These are phyloP conservation scores for Poecile atricapillus DNA, from an alignment of 2,113 vertebrate genomes.

Conservation along the genomic window DNA sequence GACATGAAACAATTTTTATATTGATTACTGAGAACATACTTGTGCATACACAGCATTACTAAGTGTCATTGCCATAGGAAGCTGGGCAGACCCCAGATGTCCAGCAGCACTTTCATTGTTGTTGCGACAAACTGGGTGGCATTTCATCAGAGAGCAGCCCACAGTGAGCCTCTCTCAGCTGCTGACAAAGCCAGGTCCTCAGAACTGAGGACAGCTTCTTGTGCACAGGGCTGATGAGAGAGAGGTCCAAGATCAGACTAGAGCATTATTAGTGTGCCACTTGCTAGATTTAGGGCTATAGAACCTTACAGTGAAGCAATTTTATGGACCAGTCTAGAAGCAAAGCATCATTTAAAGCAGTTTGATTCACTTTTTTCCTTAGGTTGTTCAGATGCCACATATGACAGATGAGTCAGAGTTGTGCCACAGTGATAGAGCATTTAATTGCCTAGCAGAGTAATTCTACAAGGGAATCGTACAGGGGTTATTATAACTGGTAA, in stretches of 20 bases:
- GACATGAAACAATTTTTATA: neutral
- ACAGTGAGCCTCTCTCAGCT: neutral
- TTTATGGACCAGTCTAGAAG: neutral
- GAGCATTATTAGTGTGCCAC: neutral
- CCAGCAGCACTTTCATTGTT: neutral
- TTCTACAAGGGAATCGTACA: neutral
- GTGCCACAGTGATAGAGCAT: neutral
- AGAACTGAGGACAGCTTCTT: neutral
- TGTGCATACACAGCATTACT: neutral
- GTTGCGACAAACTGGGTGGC: neutral
- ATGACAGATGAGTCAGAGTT: neutral
- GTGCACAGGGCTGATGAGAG: neutral
- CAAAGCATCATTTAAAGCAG: neutral
- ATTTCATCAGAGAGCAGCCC: neutral
- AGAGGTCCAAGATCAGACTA: neutral
- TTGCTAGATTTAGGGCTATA: neutral
- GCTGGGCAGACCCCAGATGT: neutral
- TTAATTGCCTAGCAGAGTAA: conserved; percentile 1
- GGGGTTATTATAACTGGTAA: neutral
- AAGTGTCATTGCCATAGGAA: neutral
- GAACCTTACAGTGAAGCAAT: neutral
- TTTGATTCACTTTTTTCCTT: neutral
- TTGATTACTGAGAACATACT: neutral
- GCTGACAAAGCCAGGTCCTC: neutral
- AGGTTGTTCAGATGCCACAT: neutral